Conservation (phyloP, 2,113 vertebrate genomes). For the Scatophagus argus region DNA sequence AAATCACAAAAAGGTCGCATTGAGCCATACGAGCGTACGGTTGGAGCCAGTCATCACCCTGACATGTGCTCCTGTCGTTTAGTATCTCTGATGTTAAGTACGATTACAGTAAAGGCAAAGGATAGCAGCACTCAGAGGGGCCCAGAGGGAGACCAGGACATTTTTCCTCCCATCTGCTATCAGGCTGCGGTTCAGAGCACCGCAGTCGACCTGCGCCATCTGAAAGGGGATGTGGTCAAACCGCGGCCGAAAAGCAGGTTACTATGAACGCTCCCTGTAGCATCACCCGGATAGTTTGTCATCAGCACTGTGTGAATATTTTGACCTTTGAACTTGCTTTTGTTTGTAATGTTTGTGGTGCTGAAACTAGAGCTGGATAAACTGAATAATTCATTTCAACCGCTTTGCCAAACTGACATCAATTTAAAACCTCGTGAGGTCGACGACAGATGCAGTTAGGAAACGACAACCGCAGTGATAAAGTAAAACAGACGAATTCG, state of each 20-base stretch:
- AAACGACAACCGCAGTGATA: neutral
- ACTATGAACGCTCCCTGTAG: neutral
- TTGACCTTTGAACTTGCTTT: neutral
- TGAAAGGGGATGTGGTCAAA: neutral
- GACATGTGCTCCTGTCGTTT: neutral
- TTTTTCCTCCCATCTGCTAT: conserved; percentile 14
- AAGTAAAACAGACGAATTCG: too few relatives aligned
- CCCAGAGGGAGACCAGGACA: neutral
- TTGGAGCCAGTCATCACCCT: neutral
- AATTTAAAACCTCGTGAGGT: neutral
- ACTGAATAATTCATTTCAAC: too few relatives aligned
- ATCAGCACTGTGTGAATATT: neutral
- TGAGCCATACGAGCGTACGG: neutral
- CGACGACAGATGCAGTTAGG: neutral
- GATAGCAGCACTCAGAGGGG: neutral
- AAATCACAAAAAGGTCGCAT: neutral
- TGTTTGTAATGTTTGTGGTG: neutral
- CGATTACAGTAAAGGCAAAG: neutral
- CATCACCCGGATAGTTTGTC: neutral
- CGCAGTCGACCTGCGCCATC: neutral
- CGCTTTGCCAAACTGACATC: neutral
- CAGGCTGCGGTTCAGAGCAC: neutral
- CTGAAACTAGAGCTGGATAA: too few relatives aligned
- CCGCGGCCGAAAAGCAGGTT: neutral
- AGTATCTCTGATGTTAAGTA: neutral